phyloP scores from a whole-genome alignment of 2,113 vertebrate species.

The Struthio camelus region DNA sequence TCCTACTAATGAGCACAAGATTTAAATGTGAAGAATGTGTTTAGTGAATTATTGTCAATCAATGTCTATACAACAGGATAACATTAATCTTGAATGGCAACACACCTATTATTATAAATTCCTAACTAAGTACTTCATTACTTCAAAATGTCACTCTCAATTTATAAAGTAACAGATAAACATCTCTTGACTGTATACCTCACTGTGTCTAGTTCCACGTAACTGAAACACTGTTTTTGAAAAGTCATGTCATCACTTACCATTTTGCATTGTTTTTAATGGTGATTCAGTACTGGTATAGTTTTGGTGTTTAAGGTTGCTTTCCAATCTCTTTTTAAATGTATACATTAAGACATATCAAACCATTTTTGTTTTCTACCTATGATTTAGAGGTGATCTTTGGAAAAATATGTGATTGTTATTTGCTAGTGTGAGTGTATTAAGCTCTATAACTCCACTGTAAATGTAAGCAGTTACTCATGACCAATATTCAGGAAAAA shows the following conservation, averaged over 20 bases:
- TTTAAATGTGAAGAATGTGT: slow-evolving; percentile 72
- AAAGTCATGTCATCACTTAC: not conserved
- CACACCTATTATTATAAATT: slow-evolving; percentile 77
- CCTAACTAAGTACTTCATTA: slow-evolving; percentile 75
- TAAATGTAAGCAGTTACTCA: not conserved
- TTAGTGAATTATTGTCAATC: slow-evolving; percentile 77
- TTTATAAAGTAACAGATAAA: slow-evolving; percentile 77
- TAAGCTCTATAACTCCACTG: not conserved
- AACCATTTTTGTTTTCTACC: not conserved
- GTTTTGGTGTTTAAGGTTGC: not conserved
- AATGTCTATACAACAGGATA: slow-evolving; percentile 65
- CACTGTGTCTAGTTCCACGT: slow-evolving; percentile 30
- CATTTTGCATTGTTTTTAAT: not conserved
- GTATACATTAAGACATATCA: not conserved
- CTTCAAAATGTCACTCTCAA: slow-evolving; percentile 77
- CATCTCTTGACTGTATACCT: slow-evolving; percentile 48
- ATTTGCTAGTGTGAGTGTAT: not conserved
- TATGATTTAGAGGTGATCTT: not conserved
- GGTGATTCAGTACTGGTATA: not conserved
- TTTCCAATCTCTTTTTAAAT: not conserved
- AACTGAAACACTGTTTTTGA: slow-evolving; percentile 47
- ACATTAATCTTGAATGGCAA: slow-evolving; percentile 77
- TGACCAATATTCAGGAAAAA: not conserved
- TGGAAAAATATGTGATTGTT: not conserved
- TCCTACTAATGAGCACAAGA: slow-evolving; percentile 75